Evolutionary conservation across 1,140 invertebrate genomes (phyloP).

Genomic region (Oryzaephilus surinamensis): DNA sequence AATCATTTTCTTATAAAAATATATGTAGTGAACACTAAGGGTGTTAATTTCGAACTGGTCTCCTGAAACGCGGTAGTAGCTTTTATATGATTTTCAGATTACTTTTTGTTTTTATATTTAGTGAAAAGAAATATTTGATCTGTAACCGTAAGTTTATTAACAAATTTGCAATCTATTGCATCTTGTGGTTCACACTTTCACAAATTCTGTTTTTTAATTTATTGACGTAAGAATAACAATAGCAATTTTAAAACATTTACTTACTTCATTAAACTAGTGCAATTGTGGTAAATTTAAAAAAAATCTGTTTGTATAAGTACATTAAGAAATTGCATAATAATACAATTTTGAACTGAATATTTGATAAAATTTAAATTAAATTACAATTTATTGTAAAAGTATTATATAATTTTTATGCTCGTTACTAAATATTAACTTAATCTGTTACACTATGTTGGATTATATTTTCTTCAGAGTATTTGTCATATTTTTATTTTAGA

Average conservation of each 20-base stretch:
- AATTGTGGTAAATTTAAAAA: too few species aligned
- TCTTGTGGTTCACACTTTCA: constrained; percentile 30
- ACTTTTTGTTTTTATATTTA: constrained; percentile 19
- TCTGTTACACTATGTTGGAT: too few species aligned
- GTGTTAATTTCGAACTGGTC: constrained; percentile 22
- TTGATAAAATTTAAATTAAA: too few species aligned
- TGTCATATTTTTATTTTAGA: too few species aligned
- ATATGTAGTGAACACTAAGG: constrained; percentile 12
- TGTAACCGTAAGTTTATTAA: constrained; percentile 24
- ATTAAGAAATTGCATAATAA: too few species aligned
- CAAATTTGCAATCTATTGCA: constrained; percentile 28
- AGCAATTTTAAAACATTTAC: constrained; percentile 5
- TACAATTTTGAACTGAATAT: too few species aligned
- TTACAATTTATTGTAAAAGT: too few species aligned
- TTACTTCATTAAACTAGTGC: too few species aligned
- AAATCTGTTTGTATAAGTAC: too few species aligned
- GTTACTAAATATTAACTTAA: too few species aligned
- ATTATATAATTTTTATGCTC: too few species aligned
- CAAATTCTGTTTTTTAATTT: constrained; percentile 2
- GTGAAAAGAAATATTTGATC: constrained; percentile 22
- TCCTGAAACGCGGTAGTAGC: constrained; percentile 13
- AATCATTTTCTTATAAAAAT: constrained; percentile 19
- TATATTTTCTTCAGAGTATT: too few species aligned
- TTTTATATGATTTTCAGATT: constrained; percentile 27
- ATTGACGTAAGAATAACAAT: constrained; percentile 7